A percentile compares a stretch with the other conserved stretches of the same genome.
Conservation (phyloP, 2,888 invertebrate genomes). For the Monochamus alternatus region DNA sequence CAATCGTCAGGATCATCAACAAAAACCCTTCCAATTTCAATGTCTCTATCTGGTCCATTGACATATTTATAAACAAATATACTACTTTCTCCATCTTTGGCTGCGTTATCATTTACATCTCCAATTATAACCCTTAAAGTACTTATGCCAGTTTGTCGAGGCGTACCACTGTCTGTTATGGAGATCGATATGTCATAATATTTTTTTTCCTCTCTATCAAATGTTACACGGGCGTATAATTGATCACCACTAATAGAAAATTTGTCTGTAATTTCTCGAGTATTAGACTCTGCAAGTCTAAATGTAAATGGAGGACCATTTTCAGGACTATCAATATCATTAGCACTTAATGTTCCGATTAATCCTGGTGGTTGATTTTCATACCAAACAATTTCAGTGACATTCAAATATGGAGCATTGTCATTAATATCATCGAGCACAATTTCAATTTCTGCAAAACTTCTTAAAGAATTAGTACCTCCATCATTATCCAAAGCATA, state of each 20-base stretch:
- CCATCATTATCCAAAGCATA: conserved; percentile 86
- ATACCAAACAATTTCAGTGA: conserved; percentile 86
- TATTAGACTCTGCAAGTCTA: conserved; percentile 78
- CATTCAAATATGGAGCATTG: conserved; percentile 90
- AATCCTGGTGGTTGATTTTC: conserved; percentile 81
- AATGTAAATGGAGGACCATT: conserved; percentile 92
- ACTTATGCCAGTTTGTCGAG: conserved; percentile 84
- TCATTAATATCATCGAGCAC: conserved; percentile 91
- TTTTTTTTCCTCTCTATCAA: conserved; percentile 92
- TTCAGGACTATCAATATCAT: conserved; percentile 85
- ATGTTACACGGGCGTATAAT: conserved; percentile 81
- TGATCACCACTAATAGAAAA: conserved; percentile 79
- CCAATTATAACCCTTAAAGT: conserved; percentile 92
- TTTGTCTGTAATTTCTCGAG: conserved; percentile 79
- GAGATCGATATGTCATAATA: conserved; percentile 91
- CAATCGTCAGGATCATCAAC: conserved; percentile 97
- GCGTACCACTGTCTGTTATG: conserved; percentile 89
- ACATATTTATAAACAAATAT: conserved; percentile 97
- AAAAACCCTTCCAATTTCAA: conserved; percentile 92
- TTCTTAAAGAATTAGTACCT: conserved; percentile 76
- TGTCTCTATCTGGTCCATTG: conserved; percentile 83
- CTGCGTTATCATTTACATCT: conserved; percentile 94
- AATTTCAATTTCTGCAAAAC: conserved; percentile 79
- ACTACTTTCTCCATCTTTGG: conserved; percentile 89
- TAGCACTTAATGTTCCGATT: conserved; percentile 79